Evolutionary conservation across 2,888 invertebrate species (phyloP), one percentile per base, ranked within the genome.

Genomic region (Hyposoter dolosus): DNA sequence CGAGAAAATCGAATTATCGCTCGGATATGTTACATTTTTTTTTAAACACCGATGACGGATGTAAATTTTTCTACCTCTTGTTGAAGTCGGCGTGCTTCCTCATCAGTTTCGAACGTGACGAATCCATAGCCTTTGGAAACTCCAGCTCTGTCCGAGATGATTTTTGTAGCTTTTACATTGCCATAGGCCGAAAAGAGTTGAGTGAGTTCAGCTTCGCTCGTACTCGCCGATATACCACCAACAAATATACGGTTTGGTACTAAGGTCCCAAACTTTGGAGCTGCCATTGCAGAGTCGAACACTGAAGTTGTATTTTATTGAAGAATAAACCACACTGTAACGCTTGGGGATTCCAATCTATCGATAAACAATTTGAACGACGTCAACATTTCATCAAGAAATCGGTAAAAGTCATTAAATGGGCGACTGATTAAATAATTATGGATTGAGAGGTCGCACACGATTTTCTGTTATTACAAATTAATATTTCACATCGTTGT

Each of bases 221-320:
- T 99, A 92, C 97, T 98, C 91, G 98, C 96, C 82, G 98, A 97
- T 92, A 99, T 99, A 35, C 99, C 99, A 83, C 99, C 99, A 76
- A 99, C 99, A 94, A 99, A 99, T 92, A 99, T 98, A 91, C 99
- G 95, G 94, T 99, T 99, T 85, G 99, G 99, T 91, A 99, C 98
- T 86, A 98, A 95, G 47, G 98, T 98, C 88, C 96, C 98, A 82
- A 91, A 93, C 88, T 94, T 94, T 65, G 94, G 94, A 69, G 94
- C 93, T 89, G 94, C 93, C 94, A 94, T 94, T 74, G 92, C 92
- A 76, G 93, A 89, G 90, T 93, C 93, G 75, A 93, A 90, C 74
- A 92, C 93, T 76, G 94, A 94, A 85, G 93, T 93, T 86, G 94
- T 93, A 90, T 93, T 94, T 60, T 60, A 60, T 60, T 60, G 60